Evolutionary conservation across 53 echinoderm and acorn worm species (phyloP).

Genomic region (Holothuria scabra): DNA sequence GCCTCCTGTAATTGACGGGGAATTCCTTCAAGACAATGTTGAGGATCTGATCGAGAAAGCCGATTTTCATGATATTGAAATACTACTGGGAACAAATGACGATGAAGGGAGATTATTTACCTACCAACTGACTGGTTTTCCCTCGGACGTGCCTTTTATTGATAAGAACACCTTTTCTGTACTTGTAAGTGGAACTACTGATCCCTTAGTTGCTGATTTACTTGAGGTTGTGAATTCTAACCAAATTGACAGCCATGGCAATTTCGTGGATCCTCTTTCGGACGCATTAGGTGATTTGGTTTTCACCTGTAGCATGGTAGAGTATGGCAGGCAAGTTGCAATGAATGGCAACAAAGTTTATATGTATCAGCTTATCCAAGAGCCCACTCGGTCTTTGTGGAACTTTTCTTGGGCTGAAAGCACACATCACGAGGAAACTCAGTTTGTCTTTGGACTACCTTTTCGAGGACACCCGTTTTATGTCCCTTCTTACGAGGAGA

Average conservation of each 20-base stretch:
- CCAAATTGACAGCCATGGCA: background rate
- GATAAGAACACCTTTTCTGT: background rate
- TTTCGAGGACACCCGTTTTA: conserved; percentile 20
- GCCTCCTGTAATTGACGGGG: background rate
- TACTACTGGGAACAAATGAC: background rate
- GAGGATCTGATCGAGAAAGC: background rate
- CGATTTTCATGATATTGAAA: background rate
- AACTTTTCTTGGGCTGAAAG: background rate
- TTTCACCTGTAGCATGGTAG: no score
- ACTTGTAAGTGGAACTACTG: background rate
- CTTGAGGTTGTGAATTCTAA: background rate
- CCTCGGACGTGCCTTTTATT: background rate
- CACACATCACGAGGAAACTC: background rate
- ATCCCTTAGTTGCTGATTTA: conserved; percentile 2
- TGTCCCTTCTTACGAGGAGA: conserved; percentile 2
- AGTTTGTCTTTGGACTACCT: conserved; percentile 34
- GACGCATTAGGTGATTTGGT: background rate
- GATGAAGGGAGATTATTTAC: conserved; percentile 6
- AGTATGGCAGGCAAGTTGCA: background rate
- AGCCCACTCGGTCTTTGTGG: conserved; percentile 9
- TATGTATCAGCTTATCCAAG: conserved; percentile 11
- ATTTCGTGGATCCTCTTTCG: background rate
- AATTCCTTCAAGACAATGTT: background rate
- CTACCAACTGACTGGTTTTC: background rate
- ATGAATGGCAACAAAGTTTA: background rate